Evolutionary conservation across 2,113 vertebrate genomes (phyloP).

Genomic region (Centropus unirufus): DNA sequence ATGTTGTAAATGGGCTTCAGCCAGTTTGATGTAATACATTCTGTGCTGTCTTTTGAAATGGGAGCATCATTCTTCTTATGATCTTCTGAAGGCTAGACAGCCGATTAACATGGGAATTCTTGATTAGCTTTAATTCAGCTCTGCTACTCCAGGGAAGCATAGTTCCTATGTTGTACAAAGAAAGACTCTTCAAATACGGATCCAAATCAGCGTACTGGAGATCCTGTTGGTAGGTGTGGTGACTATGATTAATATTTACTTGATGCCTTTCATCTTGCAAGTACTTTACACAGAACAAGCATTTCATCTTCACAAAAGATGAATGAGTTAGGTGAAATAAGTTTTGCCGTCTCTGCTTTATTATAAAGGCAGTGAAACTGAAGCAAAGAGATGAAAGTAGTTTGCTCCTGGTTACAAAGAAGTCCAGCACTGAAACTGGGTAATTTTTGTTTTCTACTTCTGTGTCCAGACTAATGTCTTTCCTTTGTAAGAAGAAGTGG

Average conservation of each 20-base stretch:
- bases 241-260: slow-evolving; percentile 50
- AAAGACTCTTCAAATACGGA: slow-evolving; percentile 7
- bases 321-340: slow-evolving; percentile 9
- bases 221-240: slow-evolving; percentile 57
- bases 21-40: slow-evolving; percentile 21
- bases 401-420: neutral
- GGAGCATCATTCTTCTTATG: slow-evolving; percentile 27
- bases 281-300: slow-evolving; percentile 32
- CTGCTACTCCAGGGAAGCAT: neutral
- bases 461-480: neutral
- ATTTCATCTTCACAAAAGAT: slow-evolving; percentile 32
- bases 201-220: neutral
- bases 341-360: neutral
- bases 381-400: slow-evolving; percentile 11
- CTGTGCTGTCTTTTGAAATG: slow-evolving; percentile 38
- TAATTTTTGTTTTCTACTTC: slow-evolving; percentile 8
- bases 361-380: slow-evolving; percentile 21
- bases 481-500: neutral
- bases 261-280: slow-evolving; percentile 47
- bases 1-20: slow-evolving; percentile 25
- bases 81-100: slow-evolving; percentile 33
- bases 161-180: slow-evolving; percentile 44
- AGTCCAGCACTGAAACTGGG: neutral
- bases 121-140: slow-evolving; percentile 59
- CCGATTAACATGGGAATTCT: slow-evolving; percentile 35